phyloP scores from a whole-genome alignment of 2,113 vertebrate species.

The Meriones unguiculatus region DNA sequence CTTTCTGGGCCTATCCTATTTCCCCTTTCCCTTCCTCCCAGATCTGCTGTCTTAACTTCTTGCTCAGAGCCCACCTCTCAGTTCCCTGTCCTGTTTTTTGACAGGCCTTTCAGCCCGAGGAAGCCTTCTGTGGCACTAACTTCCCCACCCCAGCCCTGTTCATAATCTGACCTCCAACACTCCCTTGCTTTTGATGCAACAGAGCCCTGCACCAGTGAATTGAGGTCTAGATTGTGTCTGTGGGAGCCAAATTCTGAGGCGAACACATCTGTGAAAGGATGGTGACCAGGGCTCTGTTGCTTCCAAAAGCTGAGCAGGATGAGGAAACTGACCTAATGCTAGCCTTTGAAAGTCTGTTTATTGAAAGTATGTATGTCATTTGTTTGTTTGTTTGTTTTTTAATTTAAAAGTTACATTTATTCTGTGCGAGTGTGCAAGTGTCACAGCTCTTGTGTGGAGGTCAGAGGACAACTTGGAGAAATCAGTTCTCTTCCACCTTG shows the following conservation, averaged over 20 bases:
- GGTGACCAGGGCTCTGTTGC: background rate
- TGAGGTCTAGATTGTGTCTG: background rate
- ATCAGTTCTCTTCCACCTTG: too few species aligned
- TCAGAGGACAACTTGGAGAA: background rate
- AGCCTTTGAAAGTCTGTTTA: background rate
- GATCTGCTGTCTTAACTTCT: slow-evolving; percentile 23
- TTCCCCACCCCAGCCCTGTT: background rate
- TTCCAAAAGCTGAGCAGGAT: background rate
- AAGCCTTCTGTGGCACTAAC: slow-evolving; percentile 15
- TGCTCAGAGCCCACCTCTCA: background rate
- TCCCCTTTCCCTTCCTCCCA: slow-evolving; percentile 36
- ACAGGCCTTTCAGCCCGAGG: background rate
- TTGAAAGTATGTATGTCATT: background rate
- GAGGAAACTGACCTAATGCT: background rate
- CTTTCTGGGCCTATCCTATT: background rate
- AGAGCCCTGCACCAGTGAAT: background rate
- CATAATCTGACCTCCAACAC: background rate
- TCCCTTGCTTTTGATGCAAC: background rate
- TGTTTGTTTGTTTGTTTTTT: background rate
- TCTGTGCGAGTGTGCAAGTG: background rate
- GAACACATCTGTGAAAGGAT: background rate
- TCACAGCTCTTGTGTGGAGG: background rate
- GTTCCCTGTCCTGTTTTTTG: background rate
- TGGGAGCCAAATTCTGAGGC: background rate
- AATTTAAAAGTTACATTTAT: background rate